Evolutionary conservation across 2,888 invertebrate species (phyloP).

Genomic region (Agrenia bidenticulata): DNA sequence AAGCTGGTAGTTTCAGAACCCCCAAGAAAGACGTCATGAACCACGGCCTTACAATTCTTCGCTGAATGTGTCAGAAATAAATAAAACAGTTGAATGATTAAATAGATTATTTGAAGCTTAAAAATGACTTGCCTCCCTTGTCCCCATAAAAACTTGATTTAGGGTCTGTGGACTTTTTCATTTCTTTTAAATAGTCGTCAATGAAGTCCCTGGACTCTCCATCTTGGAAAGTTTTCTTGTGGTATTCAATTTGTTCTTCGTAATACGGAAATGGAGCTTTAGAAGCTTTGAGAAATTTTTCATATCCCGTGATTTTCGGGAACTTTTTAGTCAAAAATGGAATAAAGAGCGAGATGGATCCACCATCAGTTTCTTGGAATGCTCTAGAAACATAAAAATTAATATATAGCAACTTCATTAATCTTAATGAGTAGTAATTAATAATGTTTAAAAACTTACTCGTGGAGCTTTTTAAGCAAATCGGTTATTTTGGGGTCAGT

Average conservation of each 20-base stretch:
- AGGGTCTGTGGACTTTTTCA: slow-evolving; percentile 17
- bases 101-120: no score
- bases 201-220: slow-evolving; percentile 25
- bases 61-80: no score
- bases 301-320: slow-evolving; percentile 2
- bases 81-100: no score
- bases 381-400: background rate
- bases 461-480: background rate
- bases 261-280: background rate
- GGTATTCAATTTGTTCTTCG: background rate
- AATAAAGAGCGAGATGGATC: background rate
- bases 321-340: background rate
- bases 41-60: slow-evolving; percentile 25
- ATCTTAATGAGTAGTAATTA: background rate
- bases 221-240: background rate
- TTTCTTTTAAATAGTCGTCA: slow-evolving; percentile 27
- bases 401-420: background rate
- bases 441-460: slow-evolving; percentile 1
- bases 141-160: slow-evolving; percentile 29
- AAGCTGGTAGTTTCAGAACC: slow-evolving; percentile 40
- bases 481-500: background rate
- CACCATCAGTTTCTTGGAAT: background rate
- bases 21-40: slow-evolving; percentile 39
- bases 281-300: background rate
- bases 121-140: slow-evolving; percentile 27